phyloP scores from a whole-genome alignment of 2,888 invertebrate genomes.

The Oligia fasciuncula region DNA sequence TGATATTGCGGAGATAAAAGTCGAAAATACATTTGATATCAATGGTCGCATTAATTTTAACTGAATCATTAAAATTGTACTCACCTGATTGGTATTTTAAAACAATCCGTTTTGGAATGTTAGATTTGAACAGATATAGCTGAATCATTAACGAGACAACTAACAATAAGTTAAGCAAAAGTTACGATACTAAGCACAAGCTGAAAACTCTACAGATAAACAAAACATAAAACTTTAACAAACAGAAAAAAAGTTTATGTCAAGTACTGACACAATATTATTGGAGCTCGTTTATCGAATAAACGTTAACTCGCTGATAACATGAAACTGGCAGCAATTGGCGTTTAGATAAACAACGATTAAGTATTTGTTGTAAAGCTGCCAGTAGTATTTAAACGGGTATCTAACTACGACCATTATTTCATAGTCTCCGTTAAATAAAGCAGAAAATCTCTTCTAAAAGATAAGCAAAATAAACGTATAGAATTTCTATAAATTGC shows the following conservation, averaged over 20 bases:
- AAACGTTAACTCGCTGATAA: constrained; percentile 15
- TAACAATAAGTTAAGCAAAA: background rate
- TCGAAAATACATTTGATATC: background rate
- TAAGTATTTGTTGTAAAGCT: constrained; percentile 4
- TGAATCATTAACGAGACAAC: background rate
- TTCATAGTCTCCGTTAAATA: background rate
- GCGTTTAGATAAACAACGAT: background rate
- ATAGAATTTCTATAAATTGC: background rate
- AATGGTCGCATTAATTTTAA: background rate
- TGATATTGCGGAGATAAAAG: background rate
- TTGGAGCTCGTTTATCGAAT: background rate
- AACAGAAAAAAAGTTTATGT: background rate
- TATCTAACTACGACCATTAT: background rate
- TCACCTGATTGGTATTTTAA: background rate
- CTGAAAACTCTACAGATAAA: background rate
- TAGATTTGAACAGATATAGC: background rate
- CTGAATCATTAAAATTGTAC: background rate
- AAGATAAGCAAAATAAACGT: background rate
- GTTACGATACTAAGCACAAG: too few species aligned
- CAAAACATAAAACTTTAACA: background rate
- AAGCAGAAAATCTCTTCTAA: background rate
- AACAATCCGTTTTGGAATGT: background rate
- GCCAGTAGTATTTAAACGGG: background rate
- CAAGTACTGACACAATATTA: background rate
- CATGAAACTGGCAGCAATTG: constrained; percentile 17